Evolutionary conservation across 2,797 vertebrate genomes (phyloP), one percentile per base, ranked within the genome.

Genomic region (Poeciliopsis turneri): DNA sequence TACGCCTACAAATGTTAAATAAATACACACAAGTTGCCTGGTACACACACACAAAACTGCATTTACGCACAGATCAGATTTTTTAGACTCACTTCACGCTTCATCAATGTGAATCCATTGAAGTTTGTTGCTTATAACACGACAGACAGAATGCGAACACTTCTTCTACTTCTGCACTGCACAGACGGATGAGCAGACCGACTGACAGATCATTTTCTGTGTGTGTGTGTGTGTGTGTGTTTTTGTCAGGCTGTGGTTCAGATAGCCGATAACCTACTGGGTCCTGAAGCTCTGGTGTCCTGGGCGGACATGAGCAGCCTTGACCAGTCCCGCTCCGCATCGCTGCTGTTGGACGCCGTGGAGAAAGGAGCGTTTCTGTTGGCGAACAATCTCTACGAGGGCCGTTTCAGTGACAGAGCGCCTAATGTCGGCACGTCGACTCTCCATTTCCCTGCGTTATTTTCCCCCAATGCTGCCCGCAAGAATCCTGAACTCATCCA

Each of bases 361-460:
- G 94, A 95, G 47, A 94, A 95, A 91, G 95, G 95, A 87, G 93
- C 92, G 0, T 94, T 94, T 84, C 90, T 94, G 57, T 83, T 94
- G 83, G 93, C 94, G n/a, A 95, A 95, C 87, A 95, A 95, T 78
- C 94, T 96, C 30, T 95, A 96, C 0, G 94, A 94, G 66, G 93
- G 93, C 10, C 93, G 94, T 18, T 96, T 96, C 86, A 96, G 95
- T 79, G 94, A 96, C 91, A 91, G 95, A 30, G 92, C 93, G 0
- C 92, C 95, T 1, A 96, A 96, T 76, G 85, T 94, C 18, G 95
- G 95, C 95, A 84, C 0, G 93, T 82, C 33, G 11, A 18, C 1
- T 23, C 1, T 39, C 10, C 75, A 23, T 55, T 3, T 47, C 39
- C 25, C 0, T 75, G n/a, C 7, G 11, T 59, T 59, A 4, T 4